A percentile compares a stretch with the other conserved stretches of the same genome.
These are phyloP conservation scores for Meloidogyne floridensis DNA, from an alignment of 1,140 invertebrate genomes.

Conservation along the genomic window DNA sequence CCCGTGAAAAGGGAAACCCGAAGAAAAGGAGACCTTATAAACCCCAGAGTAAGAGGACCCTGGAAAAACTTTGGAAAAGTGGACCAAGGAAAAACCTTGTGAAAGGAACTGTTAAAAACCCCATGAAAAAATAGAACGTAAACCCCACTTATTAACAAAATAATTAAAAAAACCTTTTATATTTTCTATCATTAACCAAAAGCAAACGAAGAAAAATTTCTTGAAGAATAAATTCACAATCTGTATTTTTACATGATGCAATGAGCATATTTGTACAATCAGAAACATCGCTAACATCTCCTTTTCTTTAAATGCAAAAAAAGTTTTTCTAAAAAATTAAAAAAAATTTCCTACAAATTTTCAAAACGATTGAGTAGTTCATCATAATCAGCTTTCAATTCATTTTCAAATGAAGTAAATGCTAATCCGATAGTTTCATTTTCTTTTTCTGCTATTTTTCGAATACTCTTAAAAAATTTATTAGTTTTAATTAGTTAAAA, in stretches of 20 bases:
- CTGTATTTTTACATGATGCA: constrained; percentile 39
- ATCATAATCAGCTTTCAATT: constrained; percentile 37
- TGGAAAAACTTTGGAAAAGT: no score
- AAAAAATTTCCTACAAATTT: constrained; percentile 35
- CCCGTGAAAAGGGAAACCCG: no score
- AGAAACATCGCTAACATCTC: constrained; percentile 24
- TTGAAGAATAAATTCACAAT: constrained; percentile 37
- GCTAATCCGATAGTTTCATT: constrained; percentile 24
- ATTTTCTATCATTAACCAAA: constrained; percentile 39
- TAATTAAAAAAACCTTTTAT: constrained; percentile 33
- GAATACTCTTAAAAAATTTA: constrained; percentile 30
- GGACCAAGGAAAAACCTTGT: no score
- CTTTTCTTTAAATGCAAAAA: constrained; percentile 37
- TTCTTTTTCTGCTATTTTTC: constrained; percentile 19
- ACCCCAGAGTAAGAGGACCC: no score
- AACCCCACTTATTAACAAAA: not conserved
- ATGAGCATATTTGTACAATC: constrained; percentile 44
- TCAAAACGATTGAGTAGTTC: constrained; percentile 32
- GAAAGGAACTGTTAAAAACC: not conserved
- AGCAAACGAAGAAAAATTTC: constrained; percentile 38
- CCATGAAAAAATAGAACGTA: not conserved
- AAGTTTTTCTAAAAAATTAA: not conserved
- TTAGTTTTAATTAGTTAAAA: not conserved
- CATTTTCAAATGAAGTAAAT: constrained; percentile 35
- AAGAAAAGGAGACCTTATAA: no score